A percentile compares a stretch with the other conserved stretches of the same genome.
Conservation (phyloP, 1,140 invertebrate species). For the Temnothorax longispinosus region DNA sequence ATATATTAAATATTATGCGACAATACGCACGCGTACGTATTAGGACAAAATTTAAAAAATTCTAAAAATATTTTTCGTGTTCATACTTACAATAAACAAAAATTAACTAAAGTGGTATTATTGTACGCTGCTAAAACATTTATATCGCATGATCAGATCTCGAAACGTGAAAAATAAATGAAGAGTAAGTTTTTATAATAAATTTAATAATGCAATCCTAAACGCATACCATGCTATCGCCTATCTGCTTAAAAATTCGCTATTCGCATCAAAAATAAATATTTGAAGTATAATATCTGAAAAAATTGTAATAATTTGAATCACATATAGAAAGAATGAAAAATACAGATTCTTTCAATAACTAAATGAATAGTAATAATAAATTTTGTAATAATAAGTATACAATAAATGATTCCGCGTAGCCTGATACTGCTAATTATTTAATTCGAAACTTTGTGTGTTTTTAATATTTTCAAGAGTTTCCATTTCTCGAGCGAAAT, state of each 20-base stretch:
- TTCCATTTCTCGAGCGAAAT: background rate
- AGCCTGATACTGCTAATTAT: background rate
- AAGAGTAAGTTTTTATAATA: slow-evolving; percentile 14
- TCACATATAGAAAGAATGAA: background rate
- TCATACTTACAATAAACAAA: background rate
- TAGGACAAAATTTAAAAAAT: background rate
- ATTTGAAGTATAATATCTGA: too few species aligned
- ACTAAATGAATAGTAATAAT: background rate
- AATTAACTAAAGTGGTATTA: background rate
- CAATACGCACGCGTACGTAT: background rate
- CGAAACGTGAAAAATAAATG: background rate
- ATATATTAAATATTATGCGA: background rate
- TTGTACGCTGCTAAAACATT: background rate
- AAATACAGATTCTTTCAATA: background rate
- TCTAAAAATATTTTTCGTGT: background rate
- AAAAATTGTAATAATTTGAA: background rate
- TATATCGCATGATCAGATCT: background rate
- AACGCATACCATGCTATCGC: too few species aligned
- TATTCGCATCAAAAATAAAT: too few species aligned
- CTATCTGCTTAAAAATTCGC: background rate
- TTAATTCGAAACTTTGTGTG: background rate
- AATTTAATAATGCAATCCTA: background rate
- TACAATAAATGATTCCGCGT: background rate
- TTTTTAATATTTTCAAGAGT: background rate
- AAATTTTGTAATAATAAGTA: background rate